Evolutionary conservation across 2,888 invertebrate genomes (phyloP).

Genomic region (Hoplodrina blanda): DNA sequence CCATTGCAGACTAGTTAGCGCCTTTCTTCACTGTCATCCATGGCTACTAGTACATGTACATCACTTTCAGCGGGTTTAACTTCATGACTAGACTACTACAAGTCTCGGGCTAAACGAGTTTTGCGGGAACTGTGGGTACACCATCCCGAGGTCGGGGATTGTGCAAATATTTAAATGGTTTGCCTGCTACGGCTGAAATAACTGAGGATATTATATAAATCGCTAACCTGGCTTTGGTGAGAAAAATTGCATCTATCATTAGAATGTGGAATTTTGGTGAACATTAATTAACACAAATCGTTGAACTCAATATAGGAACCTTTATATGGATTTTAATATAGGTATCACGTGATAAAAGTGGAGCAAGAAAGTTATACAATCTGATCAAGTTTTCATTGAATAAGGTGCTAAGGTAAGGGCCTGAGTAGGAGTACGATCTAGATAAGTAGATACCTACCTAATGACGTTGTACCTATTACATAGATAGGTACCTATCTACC

Average conservation of each 20-base stretch:
- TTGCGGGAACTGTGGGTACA: conserved; percentile 78
- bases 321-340: conserved; percentile 37
- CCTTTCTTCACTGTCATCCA: conserved; percentile 13
- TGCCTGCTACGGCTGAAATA: conserved; percentile 77
- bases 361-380: conserved; percentile 36
- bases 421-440: conserved; percentile 21
- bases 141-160: conserved; percentile 83
- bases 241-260: conserved; percentile 25
- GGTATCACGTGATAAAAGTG: conserved; percentile 34
- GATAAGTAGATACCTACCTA: conserved; percentile 1
- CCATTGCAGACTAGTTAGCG: conserved; percentile 62
- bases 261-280: conserved; percentile 23
- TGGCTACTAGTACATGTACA: conserved; percentile 59
- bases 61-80: conserved; percentile 50
- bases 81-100: conserved; percentile 53
- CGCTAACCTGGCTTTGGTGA: conserved; percentile 36
- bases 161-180: conserved; percentile 85
- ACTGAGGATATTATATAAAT: conserved; percentile 63
- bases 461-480: conserved; percentile 3
- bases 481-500: no score
- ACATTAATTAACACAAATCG: conserved; percentile 27
- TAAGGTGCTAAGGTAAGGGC: conserved; percentile 4
- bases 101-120: conserved; percentile 81
- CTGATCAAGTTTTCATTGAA: conserved; percentile 31
- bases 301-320: conserved; percentile 10